phyloP scores from a whole-genome alignment of 2,888 invertebrate species.

The Papilio elwesi region DNA sequence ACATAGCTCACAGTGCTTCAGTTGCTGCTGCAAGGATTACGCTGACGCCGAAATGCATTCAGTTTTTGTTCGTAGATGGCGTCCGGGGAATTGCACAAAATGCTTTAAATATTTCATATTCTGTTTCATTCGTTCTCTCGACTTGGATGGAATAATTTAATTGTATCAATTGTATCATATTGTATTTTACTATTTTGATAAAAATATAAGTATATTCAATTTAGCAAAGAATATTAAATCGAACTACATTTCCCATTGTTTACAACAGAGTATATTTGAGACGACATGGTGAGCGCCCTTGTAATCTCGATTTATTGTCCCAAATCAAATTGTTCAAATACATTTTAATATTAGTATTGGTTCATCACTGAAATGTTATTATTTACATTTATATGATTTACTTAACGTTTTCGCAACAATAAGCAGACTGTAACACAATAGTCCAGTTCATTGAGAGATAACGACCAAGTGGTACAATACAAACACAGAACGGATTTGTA shows the following conservation, averaged over 20 bases:
- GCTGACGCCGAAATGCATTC: conserved; percentile 65
- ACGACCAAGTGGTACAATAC: conserved; percentile 10
- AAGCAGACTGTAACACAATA: not conserved
- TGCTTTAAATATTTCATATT: conserved; percentile 54
- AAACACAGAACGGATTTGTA: conserved; percentile 38
- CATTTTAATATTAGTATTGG: too few species aligned
- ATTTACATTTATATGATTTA: not conserved
- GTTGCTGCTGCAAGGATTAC: conserved; percentile 73
- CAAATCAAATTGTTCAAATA: too few species aligned
- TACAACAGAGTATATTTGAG: too few species aligned
- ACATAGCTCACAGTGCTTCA: conserved; percentile 71
- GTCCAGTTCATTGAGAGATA: conserved; percentile 5
- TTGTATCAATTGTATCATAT: too few species aligned
- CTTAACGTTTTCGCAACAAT: not conserved
- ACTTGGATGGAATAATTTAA: conserved; percentile 39
- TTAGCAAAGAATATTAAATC: too few species aligned
- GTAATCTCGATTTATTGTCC: too few species aligned
- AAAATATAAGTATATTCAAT: not conserved
- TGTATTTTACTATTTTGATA: conserved; percentile 32
- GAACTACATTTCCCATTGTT: too few species aligned
- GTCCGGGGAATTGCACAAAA: conserved; percentile 65
- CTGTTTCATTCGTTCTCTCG: conserved; percentile 42
- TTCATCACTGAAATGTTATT: too few species aligned
- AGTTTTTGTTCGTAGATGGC: conserved; percentile 64
- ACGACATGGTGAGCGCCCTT: too few species aligned